phyloP scores from a whole-genome alignment of 1,140 invertebrate species.

The Drosophila nigromelanica region DNA sequence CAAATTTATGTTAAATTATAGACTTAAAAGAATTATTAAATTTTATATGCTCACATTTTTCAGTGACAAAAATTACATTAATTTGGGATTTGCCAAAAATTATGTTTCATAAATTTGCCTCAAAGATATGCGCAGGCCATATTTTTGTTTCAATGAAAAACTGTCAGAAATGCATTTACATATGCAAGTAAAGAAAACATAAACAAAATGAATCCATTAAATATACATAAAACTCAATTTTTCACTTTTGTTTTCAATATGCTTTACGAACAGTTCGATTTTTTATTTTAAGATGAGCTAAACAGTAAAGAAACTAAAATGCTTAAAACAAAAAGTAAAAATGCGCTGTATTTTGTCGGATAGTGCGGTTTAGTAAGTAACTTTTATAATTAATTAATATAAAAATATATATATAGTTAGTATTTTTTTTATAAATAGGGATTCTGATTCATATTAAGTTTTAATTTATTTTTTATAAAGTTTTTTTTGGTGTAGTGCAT shows the following conservation, averaged over 20 bases:
- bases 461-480: background rate
- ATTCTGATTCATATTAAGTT: no score
- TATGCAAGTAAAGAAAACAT: slow-evolving; percentile 49
- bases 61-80: slow-evolving; percentile 23
- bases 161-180: slow-evolving; percentile 67
- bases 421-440: no score
- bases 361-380: no score
- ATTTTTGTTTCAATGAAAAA: slow-evolving; percentile 60
- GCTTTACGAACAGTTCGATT: no score
- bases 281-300: no score
- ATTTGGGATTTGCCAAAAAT: slow-evolving; percentile 29
- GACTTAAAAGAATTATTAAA: slow-evolving; percentile 26
- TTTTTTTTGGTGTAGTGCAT: background rate
- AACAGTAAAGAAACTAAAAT: no score
- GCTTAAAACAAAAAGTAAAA: no score
- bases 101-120: slow-evolving; percentile 51
- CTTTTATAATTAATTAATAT: background rate
- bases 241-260: slow-evolving; percentile 50
- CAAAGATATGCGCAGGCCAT: background rate
- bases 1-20: slow-evolving; percentile 31
- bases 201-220: slow-evolving; percentile 42
- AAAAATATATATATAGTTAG: background rate
- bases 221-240: slow-evolving; percentile 44
- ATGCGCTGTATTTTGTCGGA: no score
- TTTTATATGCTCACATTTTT: slow-evolving; percentile 18